Base-by-base conservation (phyloP, 1,140 invertebrate genomes). In the Gerris buenoi region DNA sequence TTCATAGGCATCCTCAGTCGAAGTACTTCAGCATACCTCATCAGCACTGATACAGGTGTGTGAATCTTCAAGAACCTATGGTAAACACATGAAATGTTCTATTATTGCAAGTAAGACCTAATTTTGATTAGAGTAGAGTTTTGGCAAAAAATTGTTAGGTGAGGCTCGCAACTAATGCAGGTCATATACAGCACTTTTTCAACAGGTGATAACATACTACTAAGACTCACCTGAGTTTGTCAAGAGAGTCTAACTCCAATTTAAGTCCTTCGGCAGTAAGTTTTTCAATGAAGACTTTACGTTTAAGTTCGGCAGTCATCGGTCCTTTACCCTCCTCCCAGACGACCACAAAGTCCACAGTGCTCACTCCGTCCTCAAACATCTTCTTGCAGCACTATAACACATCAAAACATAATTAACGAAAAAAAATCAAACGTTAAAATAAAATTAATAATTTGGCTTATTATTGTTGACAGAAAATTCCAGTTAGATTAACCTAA, bases 1-100 rank as follows among this genome's bases (percentile, higher is more conserved):
- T 90, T 92, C 85, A 98, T 93, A 18, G 95, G 93, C 89, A 97
- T 90, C 77, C 93, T 85, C 27, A 98, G 81, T 76, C 94, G 95
- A 71, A 97, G 82, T 72, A 97, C 87, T 79, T 98, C 95, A 64
- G 91, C 88, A 79, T 97, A 97, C 71, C 90, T 84, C 69, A 85
- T 83, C 61, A 98, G 77, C 1, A 98, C 90, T 75, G 88, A 82
- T 72, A 85, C 81, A 0, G 95, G 90, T 1, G 90, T 90, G 78
- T 96, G 91, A 68, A 97, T 85, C 82, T 89, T 89, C 71, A 89
- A 79, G 75, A 90, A 88, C 78, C 68, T 87, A 72, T 70, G 84
- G 46, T 56, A n/a, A 56, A n/a, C n/a, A n/a, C n/a, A n/a, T n/a
- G n/a, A n/a, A n/a, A n/a, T n/a, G n/a, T n/a, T n/a, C n/a, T n/a